These are phyloP conservation scores for Sepioteuthis lessoniana DNA, from an alignment of 2,888 invertebrate genomes.

Conservation along the genomic window DNA sequence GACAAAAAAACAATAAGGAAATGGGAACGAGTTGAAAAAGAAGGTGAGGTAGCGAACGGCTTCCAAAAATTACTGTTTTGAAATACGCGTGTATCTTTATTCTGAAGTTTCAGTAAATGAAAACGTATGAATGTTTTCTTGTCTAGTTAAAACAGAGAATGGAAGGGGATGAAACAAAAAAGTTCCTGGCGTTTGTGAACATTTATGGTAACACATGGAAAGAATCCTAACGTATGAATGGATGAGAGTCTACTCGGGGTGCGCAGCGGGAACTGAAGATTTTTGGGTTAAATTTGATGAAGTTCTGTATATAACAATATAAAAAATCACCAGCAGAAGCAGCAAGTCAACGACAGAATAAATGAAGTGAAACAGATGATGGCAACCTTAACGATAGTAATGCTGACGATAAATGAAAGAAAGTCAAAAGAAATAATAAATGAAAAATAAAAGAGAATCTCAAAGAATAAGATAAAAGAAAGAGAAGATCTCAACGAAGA, in stretches of 20 bases:
- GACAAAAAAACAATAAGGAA: too few relatives aligned
- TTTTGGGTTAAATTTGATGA: not conserved
- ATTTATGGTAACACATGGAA: not conserved
- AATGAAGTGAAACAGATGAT: not conserved
- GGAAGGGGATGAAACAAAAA: not conserved
- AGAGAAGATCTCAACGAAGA: not conserved
- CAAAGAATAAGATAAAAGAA: not conserved
- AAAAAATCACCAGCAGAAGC: not conserved
- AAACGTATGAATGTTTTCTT: not conserved
- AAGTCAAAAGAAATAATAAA: not conserved
- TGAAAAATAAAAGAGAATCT: not conserved
- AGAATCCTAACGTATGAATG: not conserved
- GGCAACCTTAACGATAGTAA: not conserved
- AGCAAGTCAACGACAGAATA: not conserved
- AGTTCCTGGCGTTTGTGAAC: not conserved
- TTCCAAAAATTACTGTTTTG: not conserved
- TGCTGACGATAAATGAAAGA: not conserved
- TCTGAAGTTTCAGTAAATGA: not conserved
- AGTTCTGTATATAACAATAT: not conserved
- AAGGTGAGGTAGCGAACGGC: too few relatives aligned
- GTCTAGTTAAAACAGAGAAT: not conserved
- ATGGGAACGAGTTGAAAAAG: too few relatives aligned
- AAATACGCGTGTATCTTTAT: not conserved
- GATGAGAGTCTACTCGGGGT: not conserved
- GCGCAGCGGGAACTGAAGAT: not conserved